Base-by-base conservation (phyloP, 2,113 vertebrate species). In the Pogonocichla stellata region DNA sequence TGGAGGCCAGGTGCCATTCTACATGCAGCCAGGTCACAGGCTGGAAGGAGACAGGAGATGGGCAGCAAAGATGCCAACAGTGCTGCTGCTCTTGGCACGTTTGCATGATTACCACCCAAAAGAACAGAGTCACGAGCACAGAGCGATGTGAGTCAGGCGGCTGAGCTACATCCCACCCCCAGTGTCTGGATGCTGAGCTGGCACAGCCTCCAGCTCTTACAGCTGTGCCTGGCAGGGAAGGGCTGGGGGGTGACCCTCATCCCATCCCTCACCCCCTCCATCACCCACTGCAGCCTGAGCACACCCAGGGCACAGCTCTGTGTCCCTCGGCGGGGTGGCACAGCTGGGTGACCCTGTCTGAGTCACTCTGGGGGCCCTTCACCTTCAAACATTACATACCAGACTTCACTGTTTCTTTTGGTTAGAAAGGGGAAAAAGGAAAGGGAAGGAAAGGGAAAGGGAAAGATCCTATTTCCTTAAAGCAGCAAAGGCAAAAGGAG, bases 21-120 rank as follows among this genome's bases (percentile, higher is more conserved):
- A 17, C 20, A 12, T 0, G 0, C 50, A 47, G 69, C 6, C 9
- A 0, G n/a, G 45, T 40, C 18, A 2, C 31, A 4, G 0, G 0
- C 43, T n/a, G 70, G 45, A 19, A 10, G 2, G 48, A 85, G 50
- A 11, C 34, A 47, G 88, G 83, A 81, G 25, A 23, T 36, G 4
- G 29, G 53, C 54, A 58, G 64, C 6, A 7, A 38, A 16, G 56
- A 38, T 64, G 40, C 54, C 70, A 58, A 78, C 20, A 1, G 12
- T 43, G 80, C 77, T 7, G 5, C 43, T 70, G 70, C 66, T 83
- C 62, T 69, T 9, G 9, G 74, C 85, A 33, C 1, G 0, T 62
- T 82, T 65, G 17, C 25, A 8, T 3, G 23, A 45, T n/a, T 70
- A 16, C 8, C 62, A 53, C 45, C 58, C 2, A 0, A 6, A 65